Evolutionary conservation across 2,113 vertebrate species (phyloP).

Genomic region (Corynorhinus townsendii): DNA sequence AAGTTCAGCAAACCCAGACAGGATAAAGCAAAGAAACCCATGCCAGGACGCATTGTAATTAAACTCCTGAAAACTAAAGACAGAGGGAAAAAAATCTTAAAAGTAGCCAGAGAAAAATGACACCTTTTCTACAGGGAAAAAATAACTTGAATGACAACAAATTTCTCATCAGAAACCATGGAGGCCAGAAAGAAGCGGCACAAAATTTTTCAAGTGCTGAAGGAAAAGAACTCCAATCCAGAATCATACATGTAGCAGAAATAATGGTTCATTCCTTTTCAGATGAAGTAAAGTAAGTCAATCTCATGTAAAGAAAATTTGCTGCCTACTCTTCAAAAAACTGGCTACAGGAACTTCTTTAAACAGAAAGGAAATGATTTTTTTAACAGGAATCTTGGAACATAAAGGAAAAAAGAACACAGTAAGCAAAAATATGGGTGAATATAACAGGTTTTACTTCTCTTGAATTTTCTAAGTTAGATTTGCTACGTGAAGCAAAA

Average conservation of each 20-base stretch:
- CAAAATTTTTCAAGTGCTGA: background rate
- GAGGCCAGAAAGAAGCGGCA: background rate
- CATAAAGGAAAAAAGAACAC: background rate
- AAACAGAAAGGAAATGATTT: background rate
- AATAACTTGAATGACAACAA: background rate
- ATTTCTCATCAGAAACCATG: background rate
- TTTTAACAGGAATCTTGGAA: background rate
- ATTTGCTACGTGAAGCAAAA: background rate
- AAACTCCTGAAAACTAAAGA: constrained; percentile 15
- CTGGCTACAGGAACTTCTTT: background rate
- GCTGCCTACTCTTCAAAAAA: background rate
- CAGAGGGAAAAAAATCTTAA: background rate
- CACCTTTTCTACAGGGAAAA: background rate
- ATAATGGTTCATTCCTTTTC: background rate
- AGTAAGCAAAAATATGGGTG: constrained; percentile 9
- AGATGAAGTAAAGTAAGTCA: background rate
- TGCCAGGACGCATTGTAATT: background rate
- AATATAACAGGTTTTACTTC: background rate
- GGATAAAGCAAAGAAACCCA: constrained; percentile 6
- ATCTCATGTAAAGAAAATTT: background rate
- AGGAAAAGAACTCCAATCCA: background rate
- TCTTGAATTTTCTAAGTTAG: constrained; percentile 5
- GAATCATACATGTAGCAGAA: background rate
- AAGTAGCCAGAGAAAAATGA: background rate
- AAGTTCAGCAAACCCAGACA: background rate